These are phyloP conservation scores for Scolopax rusticola DNA, from an alignment of 2,797 vertebrate genomes.

Conservation along the genomic window DNA sequence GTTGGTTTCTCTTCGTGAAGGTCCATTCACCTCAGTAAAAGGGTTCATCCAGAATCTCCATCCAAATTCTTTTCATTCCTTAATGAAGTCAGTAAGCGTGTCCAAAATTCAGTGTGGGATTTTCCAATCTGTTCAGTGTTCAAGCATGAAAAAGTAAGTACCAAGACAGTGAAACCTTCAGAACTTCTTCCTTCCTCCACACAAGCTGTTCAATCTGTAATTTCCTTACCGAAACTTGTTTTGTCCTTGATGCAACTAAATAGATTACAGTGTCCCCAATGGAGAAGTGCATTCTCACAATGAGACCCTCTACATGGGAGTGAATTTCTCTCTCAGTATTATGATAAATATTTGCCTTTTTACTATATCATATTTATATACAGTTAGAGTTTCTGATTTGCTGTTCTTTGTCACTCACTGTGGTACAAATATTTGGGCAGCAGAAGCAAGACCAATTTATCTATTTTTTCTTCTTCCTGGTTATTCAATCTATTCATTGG, in stretches of 20 bases:
- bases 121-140: slow-evolving; percentile 48
- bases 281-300: background rate
- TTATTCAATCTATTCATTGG: background rate
- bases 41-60: background rate
- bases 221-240: background rate
- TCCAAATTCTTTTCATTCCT: background rate
- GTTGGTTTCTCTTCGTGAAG: background rate
- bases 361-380: background rate
- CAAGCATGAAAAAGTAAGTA: background rate
- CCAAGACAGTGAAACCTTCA: background rate
- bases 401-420: background rate
- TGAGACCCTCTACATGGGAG: background rate
- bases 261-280: background rate
- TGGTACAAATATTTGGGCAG: background rate
- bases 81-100: background rate
- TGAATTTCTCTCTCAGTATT: background rate
- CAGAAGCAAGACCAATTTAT: background rate
- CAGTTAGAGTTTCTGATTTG: background rate
- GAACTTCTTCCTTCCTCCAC: background rate
- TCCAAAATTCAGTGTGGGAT: background rate
- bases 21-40: background rate
- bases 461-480: background rate
- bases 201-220: background rate
- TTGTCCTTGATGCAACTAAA: background rate
- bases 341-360: background rate